Percentiles rank a stretch among this genome's conserved stretches.
These are phyloP conservation scores for Autographa gamma DNA, from an alignment of 2,888 invertebrate species.

Conservation along the genomic window DNA sequence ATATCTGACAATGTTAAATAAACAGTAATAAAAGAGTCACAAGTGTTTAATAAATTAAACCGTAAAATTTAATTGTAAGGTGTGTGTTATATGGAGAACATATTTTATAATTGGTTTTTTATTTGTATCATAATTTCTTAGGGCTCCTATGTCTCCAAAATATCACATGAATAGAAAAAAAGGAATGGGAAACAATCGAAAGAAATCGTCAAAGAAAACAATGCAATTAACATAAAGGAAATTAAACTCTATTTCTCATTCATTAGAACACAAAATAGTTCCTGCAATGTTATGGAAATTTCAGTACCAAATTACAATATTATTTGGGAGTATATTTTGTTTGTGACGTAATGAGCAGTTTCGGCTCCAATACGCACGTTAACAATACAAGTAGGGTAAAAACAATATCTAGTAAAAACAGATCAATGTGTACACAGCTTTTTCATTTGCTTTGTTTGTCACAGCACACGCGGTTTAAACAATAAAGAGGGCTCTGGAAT, in stretches of 20 bases:
- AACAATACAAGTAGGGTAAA: conserved; percentile 40
- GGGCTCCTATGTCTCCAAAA: background rate
- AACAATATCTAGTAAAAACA: conserved; percentile 58
- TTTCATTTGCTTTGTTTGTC: conserved; percentile 61
- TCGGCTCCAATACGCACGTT: conserved; percentile 47
- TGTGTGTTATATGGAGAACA: conserved; percentile 41
- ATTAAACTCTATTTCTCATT: conserved; percentile 11
- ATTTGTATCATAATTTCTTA: conserved; percentile 15
- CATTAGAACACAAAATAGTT: conserved; percentile 27
- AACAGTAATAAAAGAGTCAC: conserved; percentile 30
- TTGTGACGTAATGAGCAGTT: conserved; percentile 54
- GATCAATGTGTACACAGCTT: conserved; percentile 73
- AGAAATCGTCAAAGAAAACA: background rate
- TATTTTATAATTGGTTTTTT: conserved; percentile 24
- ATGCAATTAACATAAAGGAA: background rate
- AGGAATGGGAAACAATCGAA: conserved; percentile 17
- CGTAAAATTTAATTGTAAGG: conserved; percentile 37
- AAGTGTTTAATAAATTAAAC: conserved; percentile 27
- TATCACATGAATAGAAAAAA: background rate
- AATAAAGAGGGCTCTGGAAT: conserved; percentile 58
- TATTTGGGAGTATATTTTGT: conserved; percentile 46
- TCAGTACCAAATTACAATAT: conserved; percentile 28
- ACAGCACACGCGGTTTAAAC: conserved; percentile 65
- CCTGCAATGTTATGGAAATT: conserved; percentile 10
- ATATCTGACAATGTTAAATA: conserved; percentile 29